Percentiles rank a stretch among this genome's conserved stretches.
These are phyloP conservation scores for Prinia subflava DNA, from an alignment of 2,113 vertebrate species.

Conservation along the genomic window DNA sequence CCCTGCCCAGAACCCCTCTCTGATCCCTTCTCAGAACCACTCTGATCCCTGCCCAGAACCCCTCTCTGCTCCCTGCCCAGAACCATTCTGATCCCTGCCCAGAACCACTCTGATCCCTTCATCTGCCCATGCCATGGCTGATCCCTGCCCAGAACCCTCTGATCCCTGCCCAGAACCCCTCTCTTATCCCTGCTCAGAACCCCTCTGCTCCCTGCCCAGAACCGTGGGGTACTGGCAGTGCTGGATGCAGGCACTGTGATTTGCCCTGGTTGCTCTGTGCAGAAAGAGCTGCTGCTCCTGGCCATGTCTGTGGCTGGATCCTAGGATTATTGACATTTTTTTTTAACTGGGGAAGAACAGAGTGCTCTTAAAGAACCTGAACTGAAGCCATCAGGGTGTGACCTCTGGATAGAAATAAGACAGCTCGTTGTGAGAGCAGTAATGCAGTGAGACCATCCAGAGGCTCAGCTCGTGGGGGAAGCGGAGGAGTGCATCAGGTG, in stretches of 20 bases:
- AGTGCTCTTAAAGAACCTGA: neutral
- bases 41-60: neutral
- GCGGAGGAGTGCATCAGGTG: neutral
- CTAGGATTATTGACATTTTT: neutral
- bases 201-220: neutral
- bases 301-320: neutral
- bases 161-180: neutral
- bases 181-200: neutral
- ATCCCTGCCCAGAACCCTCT: neutral
- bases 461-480: neutral
- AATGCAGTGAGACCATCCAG: neutral
- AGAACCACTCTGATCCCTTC: neutral
- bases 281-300: neutral
- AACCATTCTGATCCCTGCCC: neutral
- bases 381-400: neutral
- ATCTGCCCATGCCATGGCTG: neutral
- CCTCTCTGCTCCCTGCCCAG: neutral
- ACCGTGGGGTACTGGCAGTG: neutral
- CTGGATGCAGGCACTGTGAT: fast-evolving
- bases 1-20: neutral
- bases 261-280: neutral
- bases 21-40: no score
- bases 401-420: neutral
- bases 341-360: neutral
- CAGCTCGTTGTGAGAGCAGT: neutral